Base-by-base conservation (phyloP, 1,140 invertebrate genomes). In the Drosophila teissieri region DNA sequence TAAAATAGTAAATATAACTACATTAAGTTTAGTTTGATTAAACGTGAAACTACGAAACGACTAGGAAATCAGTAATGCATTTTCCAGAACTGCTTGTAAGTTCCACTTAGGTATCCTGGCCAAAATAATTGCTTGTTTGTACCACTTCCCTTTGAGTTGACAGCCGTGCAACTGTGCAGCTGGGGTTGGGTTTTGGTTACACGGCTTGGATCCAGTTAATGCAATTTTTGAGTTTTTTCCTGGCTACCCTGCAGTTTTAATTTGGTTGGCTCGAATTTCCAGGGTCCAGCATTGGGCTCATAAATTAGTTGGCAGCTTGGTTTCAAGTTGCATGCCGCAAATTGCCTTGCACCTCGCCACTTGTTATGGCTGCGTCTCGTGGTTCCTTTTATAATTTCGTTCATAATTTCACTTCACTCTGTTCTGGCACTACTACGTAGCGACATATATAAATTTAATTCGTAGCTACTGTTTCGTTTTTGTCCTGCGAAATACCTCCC, bases 261-360 rank as follows among this genome's bases (percentile, higher is more conserved):
- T 56, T 77, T 76, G 53, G 37, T 60, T 48, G 52, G 67, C 69
- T 73, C 45, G 63, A 53, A 58, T 68, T 76, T 48, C 48, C 37
- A 34, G 44, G 51, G 55, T 53, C 27, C 39, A 15, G 34, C 42
- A 24, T 51, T 55, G 52, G 15, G 46, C 39, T 57, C 53, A 60
- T 58, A 56, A 73, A 73, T 79, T 60, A 63, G 60, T 76, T 55
- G 62, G 31, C 40, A 22, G 46, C 22, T 44, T 39, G 64, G 55
- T 79, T 62, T 62, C 62, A 45, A 39, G 51, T 61, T 77, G 53
- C 63, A 55, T 75, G 63, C 65, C 65, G 19, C 65, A 69, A 69
- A 69, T 67, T 69, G 42, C 65, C 62, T 69, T 65, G 65, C 65
- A 69, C 65, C 60, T 49, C 34, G 54, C 54, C 62, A 65, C 54